A percentile compares a stretch with the other conserved stretches of the same genome.
Conservation (phyloP, 37 sponge, comb jelly and placozoan genomes). For the Ianthella basta region DNA sequence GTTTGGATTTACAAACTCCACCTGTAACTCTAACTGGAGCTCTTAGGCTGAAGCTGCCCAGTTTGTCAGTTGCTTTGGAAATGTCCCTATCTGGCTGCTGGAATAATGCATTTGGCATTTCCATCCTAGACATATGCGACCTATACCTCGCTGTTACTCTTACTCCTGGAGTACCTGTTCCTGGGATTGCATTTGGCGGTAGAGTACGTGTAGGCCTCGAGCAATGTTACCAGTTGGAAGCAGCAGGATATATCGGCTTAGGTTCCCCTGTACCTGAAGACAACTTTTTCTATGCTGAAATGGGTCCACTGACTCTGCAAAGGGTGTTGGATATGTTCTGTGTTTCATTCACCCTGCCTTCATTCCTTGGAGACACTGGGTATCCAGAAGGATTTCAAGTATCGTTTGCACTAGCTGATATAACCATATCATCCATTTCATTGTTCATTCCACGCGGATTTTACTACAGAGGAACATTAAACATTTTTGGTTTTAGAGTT, state of each 20-base stretch:
- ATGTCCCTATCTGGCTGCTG: constrained; percentile 33
- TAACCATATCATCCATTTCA: background rate
- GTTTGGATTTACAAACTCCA: background rate
- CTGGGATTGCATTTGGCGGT: constrained; percentile 39
- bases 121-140: constrained; percentile 26
- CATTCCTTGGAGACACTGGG: constrained; percentile 31
- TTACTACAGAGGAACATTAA: constrained; percentile 41
- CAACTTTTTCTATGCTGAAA: constrained; percentile 38
- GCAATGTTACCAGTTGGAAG: background rate
- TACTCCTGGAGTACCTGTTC: constrained; percentile 19
- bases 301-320: constrained; percentile 6
- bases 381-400: constrained; percentile 31
- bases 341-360: constrained; percentile 1
- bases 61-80: background rate
- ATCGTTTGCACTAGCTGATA: constrained; percentile 19
- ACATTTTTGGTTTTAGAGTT: constrained; percentile 33
- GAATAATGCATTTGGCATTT: constrained; percentile 27
- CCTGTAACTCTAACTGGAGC: constrained; percentile 22
- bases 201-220: constrained; percentile 2
- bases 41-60: background rate
- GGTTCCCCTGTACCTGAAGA: background rate
- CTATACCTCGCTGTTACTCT: background rate
- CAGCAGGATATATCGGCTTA: constrained; percentile 26
- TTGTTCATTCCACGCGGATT: constrained; percentile 30
- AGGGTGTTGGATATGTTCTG: constrained; percentile 33